Evolutionary conservation across 2,797 vertebrate genomes (phyloP).

Genomic region (Sebastiscus tertius): DNA sequence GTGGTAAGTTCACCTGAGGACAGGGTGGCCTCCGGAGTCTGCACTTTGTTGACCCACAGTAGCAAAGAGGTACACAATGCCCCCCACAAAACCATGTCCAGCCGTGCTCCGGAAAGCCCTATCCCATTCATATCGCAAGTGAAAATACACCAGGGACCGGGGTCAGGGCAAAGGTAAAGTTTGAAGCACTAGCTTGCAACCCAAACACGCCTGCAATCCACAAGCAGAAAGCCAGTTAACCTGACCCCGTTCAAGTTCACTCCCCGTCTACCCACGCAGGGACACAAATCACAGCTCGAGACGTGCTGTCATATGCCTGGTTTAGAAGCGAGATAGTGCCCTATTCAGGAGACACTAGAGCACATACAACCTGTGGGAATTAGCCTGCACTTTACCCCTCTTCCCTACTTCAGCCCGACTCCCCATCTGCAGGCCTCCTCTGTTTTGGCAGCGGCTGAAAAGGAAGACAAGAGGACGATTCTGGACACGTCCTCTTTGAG

Average conservation of each 20-base stretch:
- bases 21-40: constrained; percentile 43
- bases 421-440: constrained; percentile 38
- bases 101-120: constrained; percentile 47
- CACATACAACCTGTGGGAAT: constrained; percentile 42
- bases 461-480: constrained; percentile 47
- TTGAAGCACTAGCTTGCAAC: constrained; percentile 39
- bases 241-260: constrained; percentile 52
- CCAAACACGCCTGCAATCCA: constrained; percentile 34
- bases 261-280: constrained; percentile 20
- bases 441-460: constrained; percentile 52
- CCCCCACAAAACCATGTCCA: constrained; percentile 48
- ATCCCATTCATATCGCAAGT: constrained; percentile 39
- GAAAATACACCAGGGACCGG: constrained; percentile 43
- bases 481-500: constrained; percentile 55
- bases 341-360: constrained; percentile 27
- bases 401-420: constrained; percentile 17
- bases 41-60: constrained; percentile 45
- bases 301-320: constrained; percentile 34
- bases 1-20: constrained; percentile 66
- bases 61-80: constrained; percentile 24
- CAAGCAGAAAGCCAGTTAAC: constrained; percentile 32
- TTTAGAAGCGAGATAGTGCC: constrained; percentile 29
- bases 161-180: constrained; percentile 62
- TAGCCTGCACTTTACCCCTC: constrained; percentile 34
- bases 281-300: constrained; percentile 52